Percentiles rank a stretch among this genome's conserved stretches.
Evolutionary conservation across 2,113 vertebrate species (phyloP).

Genomic region (Dermatemys mawii): DNA sequence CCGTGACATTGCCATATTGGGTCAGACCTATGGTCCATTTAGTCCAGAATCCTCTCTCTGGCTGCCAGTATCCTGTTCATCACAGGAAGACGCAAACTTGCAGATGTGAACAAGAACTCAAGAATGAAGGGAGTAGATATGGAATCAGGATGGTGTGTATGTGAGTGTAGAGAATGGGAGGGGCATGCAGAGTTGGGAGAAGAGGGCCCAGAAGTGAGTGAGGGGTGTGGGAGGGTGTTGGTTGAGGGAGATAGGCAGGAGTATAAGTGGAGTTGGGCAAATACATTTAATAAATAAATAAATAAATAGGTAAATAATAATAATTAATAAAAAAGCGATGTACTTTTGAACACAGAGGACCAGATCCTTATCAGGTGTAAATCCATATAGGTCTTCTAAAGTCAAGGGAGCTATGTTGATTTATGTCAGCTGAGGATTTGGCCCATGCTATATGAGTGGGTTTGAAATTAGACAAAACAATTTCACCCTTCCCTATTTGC

Average conservation of each 20-base stretch:
- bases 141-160: background rate
- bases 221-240: background rate
- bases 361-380: background rate
- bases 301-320: background rate
- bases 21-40: background rate
- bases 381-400: background rate
- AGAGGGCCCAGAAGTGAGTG: background rate
- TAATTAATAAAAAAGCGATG: background rate
- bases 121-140: background rate
- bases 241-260: background rate
- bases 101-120: background rate
- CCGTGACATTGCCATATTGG: background rate
- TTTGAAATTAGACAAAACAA: background rate
- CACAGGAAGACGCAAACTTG: background rate
- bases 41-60: background rate
- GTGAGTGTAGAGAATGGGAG: background rate
- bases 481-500: background rate
- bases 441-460: background rate
- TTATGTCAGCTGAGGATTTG: background rate
- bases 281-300: background rate
- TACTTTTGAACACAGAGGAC: background rate
- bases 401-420: background rate
- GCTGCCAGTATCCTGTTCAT: background rate
- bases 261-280: background rate
- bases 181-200: background rate